Evolutionary conservation across 2,113 vertebrate genomes (phyloP).

Genomic region (Phrynosoma platyrhinos): DNA sequence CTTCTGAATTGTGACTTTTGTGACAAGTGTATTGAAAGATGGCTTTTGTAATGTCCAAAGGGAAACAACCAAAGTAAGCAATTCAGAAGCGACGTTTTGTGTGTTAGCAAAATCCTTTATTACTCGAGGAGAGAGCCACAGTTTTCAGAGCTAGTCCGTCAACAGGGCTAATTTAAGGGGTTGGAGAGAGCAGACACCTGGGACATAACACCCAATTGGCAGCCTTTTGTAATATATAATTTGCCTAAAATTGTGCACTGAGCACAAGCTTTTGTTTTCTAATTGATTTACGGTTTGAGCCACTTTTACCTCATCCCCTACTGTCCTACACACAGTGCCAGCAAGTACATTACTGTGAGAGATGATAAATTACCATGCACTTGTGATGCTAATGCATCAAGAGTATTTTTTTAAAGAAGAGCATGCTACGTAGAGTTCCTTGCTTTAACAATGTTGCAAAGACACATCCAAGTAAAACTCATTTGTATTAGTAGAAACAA

Average conservation of each 20-base stretch:
- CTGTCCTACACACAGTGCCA: constrained; percentile 80
- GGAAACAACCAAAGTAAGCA: accelerated
- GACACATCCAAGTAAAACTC: constrained; percentile 49
- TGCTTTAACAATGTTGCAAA: constrained; percentile 51
- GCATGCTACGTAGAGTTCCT: constrained; percentile 60
- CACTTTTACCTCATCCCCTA: constrained; percentile 80
- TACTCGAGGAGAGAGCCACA: neutral
- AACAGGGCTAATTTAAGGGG: constrained; percentile 72
- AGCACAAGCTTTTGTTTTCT: constrained; percentile 88
- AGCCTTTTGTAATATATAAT: constrained; percentile 81
- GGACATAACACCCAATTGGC: constrained; percentile 81
- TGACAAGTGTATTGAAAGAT: neutral
- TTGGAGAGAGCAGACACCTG: constrained; percentile 68
- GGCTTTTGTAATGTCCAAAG: neutral
- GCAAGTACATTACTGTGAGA: constrained; percentile 81
- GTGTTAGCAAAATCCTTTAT: neutral
- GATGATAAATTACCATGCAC: constrained; percentile 84
- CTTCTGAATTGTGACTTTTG: neutral
- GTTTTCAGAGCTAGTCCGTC: constrained; percentile 41
- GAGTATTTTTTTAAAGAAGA: constrained; percentile 62
- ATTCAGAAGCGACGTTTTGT: constrained; percentile 1
- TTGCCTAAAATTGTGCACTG: constrained; percentile 82
- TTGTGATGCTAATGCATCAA: constrained; percentile 82
- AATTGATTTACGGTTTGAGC: constrained; percentile 88
- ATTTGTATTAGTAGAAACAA: constrained; percentile 59